Conservation (phyloP, 2,888 invertebrate species). For the Ochlodes sylvanus region DNA sequence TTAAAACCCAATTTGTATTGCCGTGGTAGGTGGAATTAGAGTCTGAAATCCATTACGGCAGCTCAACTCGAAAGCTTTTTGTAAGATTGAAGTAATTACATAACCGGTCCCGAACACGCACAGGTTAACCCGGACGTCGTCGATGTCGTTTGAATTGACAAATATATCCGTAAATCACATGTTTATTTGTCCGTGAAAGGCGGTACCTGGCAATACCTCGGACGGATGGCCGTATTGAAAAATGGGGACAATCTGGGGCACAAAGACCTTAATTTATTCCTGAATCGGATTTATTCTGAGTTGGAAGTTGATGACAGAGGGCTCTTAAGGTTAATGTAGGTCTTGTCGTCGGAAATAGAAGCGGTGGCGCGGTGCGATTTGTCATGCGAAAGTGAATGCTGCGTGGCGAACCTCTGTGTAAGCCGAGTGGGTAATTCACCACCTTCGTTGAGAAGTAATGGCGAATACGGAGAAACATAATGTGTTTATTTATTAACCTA, state of each 20-base stretch:
- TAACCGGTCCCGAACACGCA: conserved; percentile 36
- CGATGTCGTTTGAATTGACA: conserved; percentile 46
- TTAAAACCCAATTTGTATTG: conserved; percentile 34
- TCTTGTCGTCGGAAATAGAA: conserved; percentile 80
- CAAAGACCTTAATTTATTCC: conserved; percentile 82
- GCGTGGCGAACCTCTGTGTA: conserved; percentile 50
- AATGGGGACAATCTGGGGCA: conserved; percentile 67
- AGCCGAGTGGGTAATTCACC: conserved; percentile 45
- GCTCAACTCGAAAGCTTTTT: conserved; percentile 29
- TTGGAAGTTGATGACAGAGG: conserved; percentile 75
- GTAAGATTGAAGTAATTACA: conserved; percentile 30
- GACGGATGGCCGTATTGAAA: conserved; percentile 55
- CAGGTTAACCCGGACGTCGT: conserved; percentile 20
- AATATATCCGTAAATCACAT: conserved; percentile 61
- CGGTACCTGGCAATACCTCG: conserved; percentile 51
- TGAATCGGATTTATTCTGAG: conserved; percentile 78
- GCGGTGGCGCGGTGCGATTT: conserved; percentile 67
- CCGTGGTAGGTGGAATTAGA: conserved; percentile 14
- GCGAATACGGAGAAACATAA: neutral
- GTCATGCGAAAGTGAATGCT: conserved; percentile 73
- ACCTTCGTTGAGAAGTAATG: conserved; percentile 3
- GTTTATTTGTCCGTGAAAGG: conserved; percentile 58
- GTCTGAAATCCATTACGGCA: conserved; percentile 29
- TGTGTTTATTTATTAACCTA: neutral
- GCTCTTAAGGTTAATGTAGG: conserved; percentile 79